phyloP scores from a whole-genome alignment of 2,888 invertebrate species.

The Stenichneumon culpator region DNA sequence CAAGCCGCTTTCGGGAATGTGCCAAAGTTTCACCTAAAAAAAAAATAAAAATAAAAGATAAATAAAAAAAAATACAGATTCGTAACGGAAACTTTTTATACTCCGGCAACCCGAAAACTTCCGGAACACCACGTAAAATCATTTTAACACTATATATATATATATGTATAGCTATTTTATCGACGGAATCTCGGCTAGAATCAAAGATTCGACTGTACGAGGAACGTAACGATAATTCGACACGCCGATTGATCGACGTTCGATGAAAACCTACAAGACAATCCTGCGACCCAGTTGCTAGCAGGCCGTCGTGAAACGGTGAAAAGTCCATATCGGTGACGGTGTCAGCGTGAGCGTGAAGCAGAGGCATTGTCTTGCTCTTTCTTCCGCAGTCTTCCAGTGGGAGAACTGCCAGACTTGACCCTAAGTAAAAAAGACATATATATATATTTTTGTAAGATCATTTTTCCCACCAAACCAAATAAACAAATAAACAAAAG shows the following conservation, averaged over 20 bases:
- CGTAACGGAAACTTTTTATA: neutral
- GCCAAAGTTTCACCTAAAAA: slow-evolving; percentile 94
- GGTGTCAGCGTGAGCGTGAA: slow-evolving; percentile 95
- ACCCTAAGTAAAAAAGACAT: slow-evolving; percentile 86
- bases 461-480: neutral
- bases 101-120: neutral
- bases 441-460: neutral
- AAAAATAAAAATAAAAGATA: slow-evolving; percentile 2
- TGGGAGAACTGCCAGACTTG: slow-evolving; percentile 95
- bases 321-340: slow-evolving; percentile 98
- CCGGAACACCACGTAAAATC: too few relatives aligned
- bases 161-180: neutral
- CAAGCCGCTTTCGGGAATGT: slow-evolving; percentile 93
- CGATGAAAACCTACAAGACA: slow-evolving; percentile 88
- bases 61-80: neutral
- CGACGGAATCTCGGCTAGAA: neutral
- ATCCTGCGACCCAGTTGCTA: slow-evolving; percentile 96
- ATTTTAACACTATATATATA: neutral
- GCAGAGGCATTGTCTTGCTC: slow-evolving; percentile 94
- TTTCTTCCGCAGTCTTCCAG: slow-evolving; percentile 95
- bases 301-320: slow-evolving; percentile 96
- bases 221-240: neutral
- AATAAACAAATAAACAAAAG: too few relatives aligned
- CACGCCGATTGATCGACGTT: neutral
- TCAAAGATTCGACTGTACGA: neutral